Evolutionary conservation across 2,888 invertebrate genomes (phyloP), one percentile per base, ranked within the genome.

Genomic region (Apamea sordens): DNA sequence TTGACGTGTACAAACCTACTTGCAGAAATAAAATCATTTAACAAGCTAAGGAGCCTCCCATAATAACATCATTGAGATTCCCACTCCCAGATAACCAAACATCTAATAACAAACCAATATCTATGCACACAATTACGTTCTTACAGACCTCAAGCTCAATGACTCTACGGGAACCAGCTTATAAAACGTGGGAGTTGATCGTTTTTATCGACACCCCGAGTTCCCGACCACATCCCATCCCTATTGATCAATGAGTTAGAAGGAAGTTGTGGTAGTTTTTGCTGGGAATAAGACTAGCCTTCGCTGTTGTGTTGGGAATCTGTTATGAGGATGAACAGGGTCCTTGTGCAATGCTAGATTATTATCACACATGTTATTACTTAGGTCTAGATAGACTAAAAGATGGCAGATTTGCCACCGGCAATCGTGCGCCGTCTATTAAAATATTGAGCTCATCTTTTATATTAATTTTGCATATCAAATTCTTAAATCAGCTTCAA

Each of bases 111-210:
- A 36, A 36, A 63, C 36, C 61, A 68, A 73, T 73, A 79, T 65
- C 36, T 56, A 76, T 71, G 63, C 72, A 75, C 79, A 73, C 64
- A 73, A 70, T 73, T 47, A 76, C 63, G 4, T 70, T 56, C 44
- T 75, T 67, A 74, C 56, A 82, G 32, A 70, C 72, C 61, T 71
- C 41, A 83, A 76, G 74, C 83, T 82, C 84, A 79, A 73, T 77
- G 79, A 84, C 76, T 79, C 71, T 36, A 41, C 50, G 76, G 82
- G 82, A 89, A 91, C 89, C 85, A 79, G 88, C 86, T 87, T 84
- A 76, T 59, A 71, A 28, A 83, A 87, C 92, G 92, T 92, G 92
- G 90, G 92, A 92, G 86, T 86, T 80, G 65, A 78, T 67, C 82
- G 86, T 91, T 92, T 92, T 92, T 92, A 86, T 90, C 68, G 64